These are phyloP conservation scores for Pogonomyrmex californicus DNA, from an alignment of 1,140 invertebrate species.

Conservation along the genomic window DNA sequence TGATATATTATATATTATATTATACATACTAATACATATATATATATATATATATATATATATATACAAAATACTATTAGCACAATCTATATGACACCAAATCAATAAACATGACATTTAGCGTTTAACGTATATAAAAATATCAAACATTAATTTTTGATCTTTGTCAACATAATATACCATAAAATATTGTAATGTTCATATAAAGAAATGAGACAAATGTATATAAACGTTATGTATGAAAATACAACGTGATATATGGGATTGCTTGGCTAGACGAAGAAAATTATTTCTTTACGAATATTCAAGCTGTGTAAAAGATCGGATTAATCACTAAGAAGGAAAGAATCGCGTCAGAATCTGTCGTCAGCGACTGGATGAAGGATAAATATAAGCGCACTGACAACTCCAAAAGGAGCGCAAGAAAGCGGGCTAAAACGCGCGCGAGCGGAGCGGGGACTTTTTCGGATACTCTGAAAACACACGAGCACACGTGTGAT, in stretches of 20 bases:
- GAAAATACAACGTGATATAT: no score
- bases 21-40: no score
- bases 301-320: background rate
- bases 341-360: background rate
- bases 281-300: background rate
- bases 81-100: no score
- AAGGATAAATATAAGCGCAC: conserved; percentile 44
- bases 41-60: background rate
- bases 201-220: background rate
- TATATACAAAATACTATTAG: no score
- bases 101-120: background rate
- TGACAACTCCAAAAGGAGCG: conserved; percentile 24
- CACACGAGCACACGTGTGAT: conserved; percentile 42
- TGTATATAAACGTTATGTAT: background rate
- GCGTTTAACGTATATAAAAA: background rate
- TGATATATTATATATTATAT: no score
- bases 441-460: conserved; percentile 1
- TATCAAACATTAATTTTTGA: background rate
- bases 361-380: background rate
- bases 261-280: background rate
- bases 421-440: background rate
- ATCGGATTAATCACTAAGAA: background rate
- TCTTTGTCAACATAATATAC: background rate
- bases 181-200: background rate
- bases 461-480: conserved; percentile 66